Conservation (phyloP, 2,888 invertebrate species). For the Eudasyphora cyanicolor region DNA sequence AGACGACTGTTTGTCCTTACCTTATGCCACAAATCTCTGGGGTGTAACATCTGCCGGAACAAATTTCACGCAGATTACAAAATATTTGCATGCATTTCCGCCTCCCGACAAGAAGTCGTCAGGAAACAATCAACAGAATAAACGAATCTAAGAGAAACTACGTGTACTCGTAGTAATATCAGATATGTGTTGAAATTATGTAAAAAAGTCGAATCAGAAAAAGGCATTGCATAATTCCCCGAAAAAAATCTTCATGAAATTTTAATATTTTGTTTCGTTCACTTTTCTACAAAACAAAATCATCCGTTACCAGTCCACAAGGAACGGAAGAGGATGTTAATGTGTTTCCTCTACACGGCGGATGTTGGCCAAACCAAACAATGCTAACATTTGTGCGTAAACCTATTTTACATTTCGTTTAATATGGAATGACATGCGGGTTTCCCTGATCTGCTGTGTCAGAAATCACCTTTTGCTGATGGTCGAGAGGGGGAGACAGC, state of each 20-base stretch:
- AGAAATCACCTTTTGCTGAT: neutral
- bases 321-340: neutral
- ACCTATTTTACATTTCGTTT: constrained; percentile 25
- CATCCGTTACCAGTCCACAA: neutral
- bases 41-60: neutral
- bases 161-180: neutral
- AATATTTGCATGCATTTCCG: neutral
- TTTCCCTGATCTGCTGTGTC: neutral
- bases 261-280: constrained; percentile 1
- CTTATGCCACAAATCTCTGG: constrained; percentile 12
- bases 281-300: neutral
- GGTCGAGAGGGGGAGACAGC: neutral
- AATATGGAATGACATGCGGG: constrained; percentile 38
- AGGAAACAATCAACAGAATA: neutral
- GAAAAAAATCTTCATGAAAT: constrained; percentile 19
- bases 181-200: constrained; percentile 1
- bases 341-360: neutral
- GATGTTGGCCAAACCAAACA: neutral
- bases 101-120: too few species aligned
- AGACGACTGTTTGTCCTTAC: neutral
- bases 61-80: constrained; percentile 23
- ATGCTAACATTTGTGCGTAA: neutral
- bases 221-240: too few species aligned
- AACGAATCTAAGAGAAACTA: neutral
- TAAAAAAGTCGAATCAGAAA: neutral